These are phyloP conservation scores for Calosoma granatense DNA, from an alignment of 1,140 invertebrate genomes.

Conservation along the genomic window DNA sequence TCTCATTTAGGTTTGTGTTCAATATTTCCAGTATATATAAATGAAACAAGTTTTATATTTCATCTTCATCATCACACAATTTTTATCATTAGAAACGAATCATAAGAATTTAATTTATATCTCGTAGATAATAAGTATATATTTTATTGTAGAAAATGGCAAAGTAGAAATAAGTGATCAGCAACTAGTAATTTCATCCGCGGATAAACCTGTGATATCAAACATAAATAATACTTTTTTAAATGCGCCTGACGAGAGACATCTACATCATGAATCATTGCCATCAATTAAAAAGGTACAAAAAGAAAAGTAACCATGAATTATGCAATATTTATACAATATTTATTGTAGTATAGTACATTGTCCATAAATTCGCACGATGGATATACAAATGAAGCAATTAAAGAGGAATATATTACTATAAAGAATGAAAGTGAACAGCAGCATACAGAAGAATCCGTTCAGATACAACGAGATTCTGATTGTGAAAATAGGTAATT, in stretches of 20 bases:
- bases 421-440: slow-evolving; percentile 28
- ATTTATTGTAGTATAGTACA: not conserved
- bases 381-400: not conserved
- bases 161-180: slow-evolving; percentile 25
- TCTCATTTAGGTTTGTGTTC: slow-evolving; percentile 4
- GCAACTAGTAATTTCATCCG: slow-evolving; percentile 20
- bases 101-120: not conserved
- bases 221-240: not conserved
- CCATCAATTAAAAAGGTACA: not conserved
- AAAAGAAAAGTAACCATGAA: too few relatives aligned
- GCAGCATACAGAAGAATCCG: too few relatives aligned
- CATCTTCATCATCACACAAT: too few relatives aligned
- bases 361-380: not conserved
- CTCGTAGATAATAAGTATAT: too few relatives aligned
- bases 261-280: not conserved
- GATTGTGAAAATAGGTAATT: slow-evolving; percentile 22
- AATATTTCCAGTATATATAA: too few relatives aligned
- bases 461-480: slow-evolving; percentile 21
- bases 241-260: not conserved
- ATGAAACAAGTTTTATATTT: too few relatives aligned
- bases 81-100: too few relatives aligned
- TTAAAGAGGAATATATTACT: slow-evolving; percentile 10
- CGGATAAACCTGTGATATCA: not conserved
- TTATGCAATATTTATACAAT: not conserved
- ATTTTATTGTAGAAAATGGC: slow-evolving; percentile 17